A percentile compares a stretch with the other conserved stretches of the same genome.
These are phyloP conservation scores for Nemopilema nomurai DNA, from an alignment of 30 jellyfish, hydroid and myxozoan species.

Conservation along the genomic window DNA sequence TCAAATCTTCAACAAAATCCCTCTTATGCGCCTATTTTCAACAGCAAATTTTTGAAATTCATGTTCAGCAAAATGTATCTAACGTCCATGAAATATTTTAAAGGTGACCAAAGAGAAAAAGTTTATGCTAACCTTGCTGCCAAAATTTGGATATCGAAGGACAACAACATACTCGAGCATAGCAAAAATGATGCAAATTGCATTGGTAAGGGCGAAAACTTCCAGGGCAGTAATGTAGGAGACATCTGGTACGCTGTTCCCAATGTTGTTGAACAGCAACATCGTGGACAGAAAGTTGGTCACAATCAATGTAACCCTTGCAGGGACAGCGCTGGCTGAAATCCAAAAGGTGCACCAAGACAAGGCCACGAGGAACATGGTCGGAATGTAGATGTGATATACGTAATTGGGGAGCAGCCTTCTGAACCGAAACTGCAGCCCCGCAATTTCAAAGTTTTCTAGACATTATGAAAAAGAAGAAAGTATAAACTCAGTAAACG, in stretches of 20 bases:
- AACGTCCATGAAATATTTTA: no score
- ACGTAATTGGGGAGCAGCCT: constrained; percentile 38
- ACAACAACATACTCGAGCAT: constrained; percentile 64
- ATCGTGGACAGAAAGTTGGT: constrained; percentile 57
- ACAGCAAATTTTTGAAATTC: no score
- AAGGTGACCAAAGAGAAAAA: no score
- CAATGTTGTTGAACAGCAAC: constrained; percentile 41
- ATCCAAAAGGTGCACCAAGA: constrained; percentile 67
- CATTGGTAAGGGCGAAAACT: constrained; percentile 26
- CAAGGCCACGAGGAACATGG: constrained; percentile 23
- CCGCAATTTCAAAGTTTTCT: constrained; percentile 1
- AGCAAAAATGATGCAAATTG: constrained; percentile 28
- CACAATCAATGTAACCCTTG: constrained; percentile 59
- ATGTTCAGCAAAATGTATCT: no score
- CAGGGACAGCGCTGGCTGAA: constrained; percentile 63
- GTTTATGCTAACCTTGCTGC: constrained; percentile 1
- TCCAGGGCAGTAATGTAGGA: constrained; percentile 67
- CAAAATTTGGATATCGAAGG: neutral
- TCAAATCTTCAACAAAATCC: neutral
- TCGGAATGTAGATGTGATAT: constrained; percentile 50
- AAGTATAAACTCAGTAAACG: neutral
- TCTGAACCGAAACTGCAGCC: neutral
- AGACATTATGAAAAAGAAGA: neutral
- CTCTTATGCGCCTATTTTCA: no score
- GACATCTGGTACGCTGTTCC: constrained; percentile 38